Evolutionary conservation across 2,888 invertebrate species (phyloP), one percentile per base, ranked within the genome.

Genomic region (Arenicola marina): DNA sequence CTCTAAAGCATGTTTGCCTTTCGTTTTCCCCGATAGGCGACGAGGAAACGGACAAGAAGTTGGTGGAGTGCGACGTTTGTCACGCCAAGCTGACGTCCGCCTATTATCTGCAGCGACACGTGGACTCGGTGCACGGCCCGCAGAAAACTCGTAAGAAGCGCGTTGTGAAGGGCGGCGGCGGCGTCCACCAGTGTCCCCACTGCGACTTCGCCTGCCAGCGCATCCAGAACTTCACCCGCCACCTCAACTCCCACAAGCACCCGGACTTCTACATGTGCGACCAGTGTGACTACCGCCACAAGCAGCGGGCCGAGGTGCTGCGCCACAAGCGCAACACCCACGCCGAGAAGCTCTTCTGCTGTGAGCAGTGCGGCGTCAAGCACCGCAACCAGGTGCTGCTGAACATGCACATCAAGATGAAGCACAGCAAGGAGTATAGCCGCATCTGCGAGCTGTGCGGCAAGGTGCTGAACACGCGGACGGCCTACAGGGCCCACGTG

Each of bases 311-410:
- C 1, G 60, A 60, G 31, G 54, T 60, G 31, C 2, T 21, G 29
- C 38, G 60, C n/a, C 60, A 60, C 45, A 26, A 38, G 54, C 26
- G 60, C n/a, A 60, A 60, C 29, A 44, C 60, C 4, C 60, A 60
- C 60, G 53, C 28, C 44, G 54, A 54, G 54, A 60, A 54, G 31
- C 34, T 54, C 4, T 29, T 54, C 31, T 4, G 21, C 7, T 60
- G 60, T 34, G n/a, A 24, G 4, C 44, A 28, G 43, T 60, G 60
- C 31, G 24, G 21, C 11, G 4, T n/a, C 31, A 24, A 18, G 11
- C 38, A 15, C 33, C 60, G 60, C 54, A 54, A 33, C n/a, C 38
- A 54, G 21, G 21, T 31, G 18, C 44, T 60, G 38, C 54, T 60
- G n/a, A 53, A 60, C 21, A n/a, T 21, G n/a, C 60, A 60, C 54